Base-by-base conservation (phyloP, 2,113 vertebrate genomes). In the Recurvirostra avosetta region DNA sequence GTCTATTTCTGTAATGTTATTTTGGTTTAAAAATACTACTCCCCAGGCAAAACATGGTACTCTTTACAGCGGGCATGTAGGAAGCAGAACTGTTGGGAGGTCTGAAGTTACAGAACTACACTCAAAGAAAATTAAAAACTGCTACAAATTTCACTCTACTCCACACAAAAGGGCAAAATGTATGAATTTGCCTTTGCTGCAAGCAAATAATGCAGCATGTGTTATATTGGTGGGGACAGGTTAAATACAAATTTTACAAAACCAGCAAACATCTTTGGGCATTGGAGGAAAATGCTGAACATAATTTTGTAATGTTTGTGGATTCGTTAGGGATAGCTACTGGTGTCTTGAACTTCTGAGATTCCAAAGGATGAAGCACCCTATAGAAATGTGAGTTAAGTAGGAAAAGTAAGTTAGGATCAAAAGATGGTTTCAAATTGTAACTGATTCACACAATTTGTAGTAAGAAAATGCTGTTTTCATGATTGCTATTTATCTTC, bases 1-100 rank as follows among this genome's bases (percentile, higher is more conserved):
- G 6, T 78, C 38, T 89, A 27, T 78, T 94, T 93, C 61, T 94
- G 74, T 72, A 68, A 68, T 59, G 61, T 85, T 90, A 47, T 49
- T 93, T 90, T 52, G 26, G 16, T 67, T 82, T 92, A 21, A 75
- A 88, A 87, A 65, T 90, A 30, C 77, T 59, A 1, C 36, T 26
- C 55, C n/a, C 9, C 21, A 55, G 47, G 66, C 66, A 90, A 92
- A 90, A 52, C 22, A 26, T 34, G 5, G 8, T 65, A 23, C 16
- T 72, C 20, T 66, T 58, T 50, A 59, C 19, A 53, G 61, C n/a
- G 63, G 26, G 29, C 26, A 17, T 41, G 30, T 27, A 75, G 65
- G 49, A 67, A 78, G 21, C 81, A 78, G 65, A 91, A 67, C n/a
- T 36, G 23, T 19, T 90, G 12, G 7, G 52, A 85, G 15, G 22